These are phyloP conservation scores for Eulacestoma nigropectus DNA, from an alignment of 2,113 vertebrate genomes.

Conservation along the genomic window DNA sequence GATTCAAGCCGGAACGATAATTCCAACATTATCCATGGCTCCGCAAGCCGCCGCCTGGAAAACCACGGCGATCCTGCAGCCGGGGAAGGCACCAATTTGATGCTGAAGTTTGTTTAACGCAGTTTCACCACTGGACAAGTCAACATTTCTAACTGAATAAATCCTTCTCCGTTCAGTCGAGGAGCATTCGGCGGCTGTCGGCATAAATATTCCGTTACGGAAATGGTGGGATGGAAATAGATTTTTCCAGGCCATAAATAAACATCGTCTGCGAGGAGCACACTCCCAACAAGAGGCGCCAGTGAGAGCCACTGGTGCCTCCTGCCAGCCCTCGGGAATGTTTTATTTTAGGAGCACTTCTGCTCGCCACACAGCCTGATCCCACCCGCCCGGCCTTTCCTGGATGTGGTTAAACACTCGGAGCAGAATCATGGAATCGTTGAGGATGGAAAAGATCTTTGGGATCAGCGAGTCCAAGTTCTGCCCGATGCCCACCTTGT, in stretches of 20 bases:
- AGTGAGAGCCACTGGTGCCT: conserved; percentile 41
- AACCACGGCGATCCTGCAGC: neutral
- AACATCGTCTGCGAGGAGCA: conserved; percentile 62
- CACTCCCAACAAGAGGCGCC: conserved; percentile 17
- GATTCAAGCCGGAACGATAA: neutral
- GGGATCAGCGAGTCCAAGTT: neutral
- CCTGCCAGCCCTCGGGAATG: conserved; percentile 34
- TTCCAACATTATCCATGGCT: neutral
- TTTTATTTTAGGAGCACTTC: conserved; percentile 53
- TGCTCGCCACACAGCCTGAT: neutral
- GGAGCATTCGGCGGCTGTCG: conserved; percentile 61
- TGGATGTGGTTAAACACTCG: accelerated
- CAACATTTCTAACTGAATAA: conserved; percentile 72
- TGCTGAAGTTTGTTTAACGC: conserved; percentile 66
- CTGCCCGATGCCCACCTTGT: accelerated
- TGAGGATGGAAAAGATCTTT: neutral
- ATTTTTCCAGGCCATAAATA: conserved; percentile 69
- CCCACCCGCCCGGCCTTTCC: neutral
- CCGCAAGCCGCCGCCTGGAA: neutral
- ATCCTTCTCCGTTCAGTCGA: conserved; percentile 60
- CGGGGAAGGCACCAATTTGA: neutral
- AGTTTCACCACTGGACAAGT: conserved; percentile 61
- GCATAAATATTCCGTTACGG: conserved; percentile 77
- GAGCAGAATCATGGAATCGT: neutral
- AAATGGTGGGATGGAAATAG: conserved; percentile 72